Conservation (phyloP, 2,888 invertebrate genomes). For the Ichneumoninae sp. region DNA sequence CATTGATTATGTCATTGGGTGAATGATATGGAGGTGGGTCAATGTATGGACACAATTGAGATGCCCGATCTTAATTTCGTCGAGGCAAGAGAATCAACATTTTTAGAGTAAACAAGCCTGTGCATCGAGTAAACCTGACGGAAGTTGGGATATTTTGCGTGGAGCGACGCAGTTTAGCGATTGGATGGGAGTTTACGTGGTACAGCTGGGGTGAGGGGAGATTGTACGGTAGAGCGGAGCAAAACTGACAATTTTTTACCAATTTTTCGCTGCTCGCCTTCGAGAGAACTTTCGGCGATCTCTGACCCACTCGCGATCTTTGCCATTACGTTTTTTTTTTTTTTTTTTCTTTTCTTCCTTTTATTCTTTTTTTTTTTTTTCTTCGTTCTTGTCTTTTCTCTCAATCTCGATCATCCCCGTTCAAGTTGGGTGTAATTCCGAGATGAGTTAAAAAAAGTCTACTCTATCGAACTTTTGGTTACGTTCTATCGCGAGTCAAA, state of each 20-base stretch:
- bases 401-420: background rate
- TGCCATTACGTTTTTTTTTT: background rate
- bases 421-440: background rate
- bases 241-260: background rate
- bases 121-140: background rate
- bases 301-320: background rate
- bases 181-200: background rate
- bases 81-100: no score
- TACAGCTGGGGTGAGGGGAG: background rate
- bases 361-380: background rate
- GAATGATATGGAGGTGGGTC: background rate
- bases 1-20: background rate
- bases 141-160: background rate
- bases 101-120: background rate
- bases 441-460: background rate
- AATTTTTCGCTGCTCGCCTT: background rate
- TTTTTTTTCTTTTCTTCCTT: background rate
- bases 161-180: constrained; percentile 36
- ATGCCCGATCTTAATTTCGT: background rate
- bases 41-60: background rate
- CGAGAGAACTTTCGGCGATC: background rate
- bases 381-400: background rate
- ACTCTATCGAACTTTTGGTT: background rate
- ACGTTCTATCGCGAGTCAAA: background rate
- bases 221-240: background rate